Base-by-base conservation (phyloP, 2,888 invertebrate genomes). In the Thera britannica region DNA sequence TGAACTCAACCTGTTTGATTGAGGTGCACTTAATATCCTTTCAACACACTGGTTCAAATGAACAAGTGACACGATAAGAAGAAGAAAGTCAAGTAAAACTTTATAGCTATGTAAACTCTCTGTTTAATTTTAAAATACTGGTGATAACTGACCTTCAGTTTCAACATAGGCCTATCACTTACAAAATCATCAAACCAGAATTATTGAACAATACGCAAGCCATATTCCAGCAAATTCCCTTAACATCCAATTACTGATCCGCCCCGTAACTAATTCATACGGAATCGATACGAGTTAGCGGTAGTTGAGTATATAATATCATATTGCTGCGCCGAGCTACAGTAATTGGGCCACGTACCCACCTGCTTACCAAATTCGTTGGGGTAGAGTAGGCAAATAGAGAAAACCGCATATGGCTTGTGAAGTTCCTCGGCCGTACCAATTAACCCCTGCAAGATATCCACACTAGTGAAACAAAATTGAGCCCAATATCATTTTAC, bases 401-500 rank as follows among this genome's bases (percentile, higher is more conserved):
- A 80, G 83, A 79, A 83, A 87, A 86, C 89, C 87, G 78, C 88
- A 88, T 85, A 90, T 81, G 84, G 84, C 84, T 84, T 82, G 83
- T 80, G 78, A 88, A 88, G 81, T 88, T 88, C 75, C 80, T 63
- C 81, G 76, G 78, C 77, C 77, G 79, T 80, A 83, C 86, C 85
- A 89, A 89, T 90, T 89, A 89, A 86, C 85, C 87, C 81, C 79
- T 75, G 77, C 75, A 63, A 79, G 81, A 77, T 77, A 75, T 75
- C 77, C 80, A 76, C 76, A 73, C 72, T 63, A 79, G 79, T 88
- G 85, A 84, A 85, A 86, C 87, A 83, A 88, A 89, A 89, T 89
- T 88, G 86, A 85, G 84, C 86, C 79, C 84, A 80, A 85, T 86
- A 85, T 88, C 86, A 90, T 89, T 85, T 88, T 81, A 83, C 81